Base-by-base conservation (phyloP, 92 coral and sea anemone species). In the Meandrina meandrites region DNA sequence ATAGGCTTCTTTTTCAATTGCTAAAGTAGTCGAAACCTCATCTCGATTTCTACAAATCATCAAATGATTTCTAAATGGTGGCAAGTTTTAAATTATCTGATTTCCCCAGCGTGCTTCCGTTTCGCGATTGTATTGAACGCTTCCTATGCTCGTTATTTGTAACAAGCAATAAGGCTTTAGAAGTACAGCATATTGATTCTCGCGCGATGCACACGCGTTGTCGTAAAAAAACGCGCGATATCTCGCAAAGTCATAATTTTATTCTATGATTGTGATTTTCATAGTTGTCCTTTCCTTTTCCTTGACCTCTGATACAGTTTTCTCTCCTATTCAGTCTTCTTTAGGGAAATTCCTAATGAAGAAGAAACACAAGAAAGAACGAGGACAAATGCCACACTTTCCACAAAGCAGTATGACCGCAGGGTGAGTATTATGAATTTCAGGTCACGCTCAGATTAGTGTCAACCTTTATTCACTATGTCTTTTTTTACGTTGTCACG, bases 301-400 rank as follows among this genome's bases (percentile, higher is more conserved):
- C 11, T 4, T 48, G 53, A 4, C 53, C 53, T 48, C 14, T 48
- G 53, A 48, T 7, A 48, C 4, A 48, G 53, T 48, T 48, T 48
- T 8, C 68, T 60, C 58, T 85, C 27, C 47, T 77, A 2, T 17
- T 36, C 81, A 92, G 94, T 70, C 94, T 21, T 92, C 94, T 24
- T 60, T 92, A 37, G 94, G 94, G 50, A 88, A 85, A 74, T 92
- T 92, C 71, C 87, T 89, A 27, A 87, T 89, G 71, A 89, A 89
- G 60, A 89, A 89, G 86, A 91, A 87, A 10, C 89, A 73, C 48
- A 91, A 91, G 79, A 89, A 86, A 67, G 92, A 92, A 24, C 91
- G 88, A 45, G 88, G 36, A 58, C 83, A 40, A 28, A 64, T 78
- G n/a, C 82, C 81, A 30, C n/a, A 47, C 42, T 76, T 85, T 42